Conservation (phyloP, 2,888 invertebrate species). For the Galerucella calmariensis region DNA sequence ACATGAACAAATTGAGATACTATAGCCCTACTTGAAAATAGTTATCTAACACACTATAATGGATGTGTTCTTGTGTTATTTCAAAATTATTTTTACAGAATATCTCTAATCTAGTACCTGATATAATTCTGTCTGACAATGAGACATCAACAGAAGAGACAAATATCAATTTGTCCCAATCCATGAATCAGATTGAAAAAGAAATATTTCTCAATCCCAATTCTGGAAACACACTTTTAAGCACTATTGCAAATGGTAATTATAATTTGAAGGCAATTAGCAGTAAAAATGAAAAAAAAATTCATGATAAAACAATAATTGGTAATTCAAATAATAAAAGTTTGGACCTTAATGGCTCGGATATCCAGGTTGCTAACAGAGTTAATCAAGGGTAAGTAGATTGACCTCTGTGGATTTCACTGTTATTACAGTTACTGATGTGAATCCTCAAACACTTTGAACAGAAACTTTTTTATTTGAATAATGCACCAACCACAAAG, state of each 20-base stretch:
- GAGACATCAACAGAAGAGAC: slow-evolving; percentile 38
- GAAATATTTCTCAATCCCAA: slow-evolving; percentile 59
- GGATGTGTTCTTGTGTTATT: too few species aligned
- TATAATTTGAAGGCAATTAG: slow-evolving; percentile 54
- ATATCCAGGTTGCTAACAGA: slow-evolving; percentile 49
- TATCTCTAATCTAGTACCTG: background rate
- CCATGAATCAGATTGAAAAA: slow-evolving; percentile 34
- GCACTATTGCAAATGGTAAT: slow-evolving; percentile 57
- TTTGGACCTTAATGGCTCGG: slow-evolving; percentile 10
- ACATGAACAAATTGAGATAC: too few species aligned
- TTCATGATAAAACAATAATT: slow-evolving; percentile 21
- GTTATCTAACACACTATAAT: too few species aligned
- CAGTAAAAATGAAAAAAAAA: slow-evolving; percentile 42
- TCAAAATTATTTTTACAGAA: too few species aligned
- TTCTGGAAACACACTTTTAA: slow-evolving; percentile 58
- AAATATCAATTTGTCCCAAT: slow-evolving; percentile 41
- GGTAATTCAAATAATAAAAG: slow-evolving; percentile 14
- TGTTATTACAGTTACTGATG: background rate
- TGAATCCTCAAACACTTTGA: too few species aligned
- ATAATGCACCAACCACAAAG: too few species aligned
- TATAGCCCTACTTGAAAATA: too few species aligned
- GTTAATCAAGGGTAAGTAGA: slow-evolving; percentile 44
- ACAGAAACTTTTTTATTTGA: too few species aligned
- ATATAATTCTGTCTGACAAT: slow-evolving; percentile 35
- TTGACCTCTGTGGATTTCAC: background rate